Base-by-base conservation (phyloP, 2,113 vertebrate species). In the Microcebus jonahi region DNA sequence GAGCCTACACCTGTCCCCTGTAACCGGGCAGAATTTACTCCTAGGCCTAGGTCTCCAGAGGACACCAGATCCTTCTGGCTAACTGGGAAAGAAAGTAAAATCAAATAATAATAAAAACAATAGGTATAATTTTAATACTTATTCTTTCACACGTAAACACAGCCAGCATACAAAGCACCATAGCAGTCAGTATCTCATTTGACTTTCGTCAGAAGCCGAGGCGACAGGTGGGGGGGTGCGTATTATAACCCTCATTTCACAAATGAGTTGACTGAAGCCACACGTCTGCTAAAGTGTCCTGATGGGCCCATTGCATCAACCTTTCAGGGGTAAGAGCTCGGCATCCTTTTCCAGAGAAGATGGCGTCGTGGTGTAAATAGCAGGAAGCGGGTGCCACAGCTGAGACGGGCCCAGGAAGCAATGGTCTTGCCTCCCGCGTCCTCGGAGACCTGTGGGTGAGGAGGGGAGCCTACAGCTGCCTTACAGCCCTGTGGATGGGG, bases 171-270 rank as follows among this genome's bases (percentile, higher is more conserved):
- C 53, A 90, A 79, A 83, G 57, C 18, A 31, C 59, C 79, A 36
- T 61, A 2, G 3, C 34, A 20, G 71, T 81, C 65, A 77, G 10
- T 21, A 17, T 91, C 79, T 94, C 80, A 34, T 25, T 39, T 36
- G 48, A 83, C 27, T 61, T 36, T 84, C 50, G 10, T 31, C 71
- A 34, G 39, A 95, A 85, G 23, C n/a, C 0, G 6, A 76, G 48
- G 12, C 12, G 2, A 65, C 1, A 4, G 36, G 53, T 45, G 39
- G 9, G 6, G 13, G 25, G 12, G 2, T 6, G 4, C 2, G 7
- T 31, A 13, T 15, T 75, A 23, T 36, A 61, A 76, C n/a, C 15
- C 39, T 39, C 20, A 65, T 23, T 65, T 79, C 75, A 79, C n/a
- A 76, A 25, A 59, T 36, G 18, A 91, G 68, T 39, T 90, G 63